phyloP scores from a whole-genome alignment of 2,888 invertebrate genomes.

The Epicampocera succincta region DNA sequence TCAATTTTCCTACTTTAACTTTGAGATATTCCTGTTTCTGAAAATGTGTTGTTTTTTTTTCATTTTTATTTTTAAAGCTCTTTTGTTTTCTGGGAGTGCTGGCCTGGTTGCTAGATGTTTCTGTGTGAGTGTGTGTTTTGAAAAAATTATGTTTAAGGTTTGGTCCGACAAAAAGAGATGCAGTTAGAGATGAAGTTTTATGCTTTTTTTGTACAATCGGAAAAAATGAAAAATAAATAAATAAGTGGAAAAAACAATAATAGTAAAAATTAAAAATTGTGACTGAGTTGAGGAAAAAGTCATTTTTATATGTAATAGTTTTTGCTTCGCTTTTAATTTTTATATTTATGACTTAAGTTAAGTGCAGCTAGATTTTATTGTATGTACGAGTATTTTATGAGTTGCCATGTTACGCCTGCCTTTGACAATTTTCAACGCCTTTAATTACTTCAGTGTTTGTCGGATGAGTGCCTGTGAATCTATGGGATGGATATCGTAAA shows the following conservation, averaged over 20 bases:
- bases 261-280: constrained; percentile 3
- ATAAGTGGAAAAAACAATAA: background rate
- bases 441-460: constrained; percentile 39
- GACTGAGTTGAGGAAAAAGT: constrained; percentile 34
- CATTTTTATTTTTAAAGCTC: constrained; percentile 11
- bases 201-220: constrained; percentile 4
- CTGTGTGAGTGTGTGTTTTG: constrained; percentile 16
- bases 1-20: background rate
- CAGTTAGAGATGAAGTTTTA: constrained; percentile 51
- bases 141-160: constrained; percentile 57
- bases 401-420: constrained; percentile 68
- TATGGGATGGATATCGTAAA: constrained; percentile 8
- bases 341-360: constrained; percentile 55
- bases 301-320: constrained; percentile 17
- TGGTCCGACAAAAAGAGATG: constrained; percentile 64
- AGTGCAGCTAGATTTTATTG: constrained; percentile 30
- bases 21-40: constrained; percentile 23
- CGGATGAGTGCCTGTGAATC: constrained; percentile 19
- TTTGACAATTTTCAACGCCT: constrained; percentile 70
- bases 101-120: constrained; percentile 20
- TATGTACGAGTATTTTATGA: constrained; percentile 47
- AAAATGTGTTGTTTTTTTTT: constrained; percentile 17
- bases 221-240: background rate
- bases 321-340: constrained; percentile 23
- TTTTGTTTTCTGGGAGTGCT: constrained; percentile 62